These are phyloP conservation scores for Herminia tarsipennalis DNA, from an alignment of 2,888 invertebrate genomes.

Conservation along the genomic window DNA sequence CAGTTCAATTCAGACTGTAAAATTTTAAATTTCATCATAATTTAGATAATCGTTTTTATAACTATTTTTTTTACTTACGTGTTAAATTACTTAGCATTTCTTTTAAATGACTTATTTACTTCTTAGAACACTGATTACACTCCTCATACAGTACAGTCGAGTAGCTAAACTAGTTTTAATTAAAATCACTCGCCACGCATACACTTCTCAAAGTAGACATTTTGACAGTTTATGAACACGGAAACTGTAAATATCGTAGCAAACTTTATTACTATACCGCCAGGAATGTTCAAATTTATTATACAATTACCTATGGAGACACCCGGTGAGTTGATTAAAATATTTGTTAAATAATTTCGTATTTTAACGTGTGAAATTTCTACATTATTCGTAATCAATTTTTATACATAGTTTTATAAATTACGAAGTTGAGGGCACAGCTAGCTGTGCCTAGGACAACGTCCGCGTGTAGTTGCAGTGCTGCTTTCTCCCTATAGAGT, in stretches of 20 bases:
- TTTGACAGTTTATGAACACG: conserved; percentile 8
- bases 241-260: conserved; percentile 7
- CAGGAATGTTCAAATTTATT: neutral
- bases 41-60: neutral
- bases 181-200: conserved; percentile 13
- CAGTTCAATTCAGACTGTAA: neutral
- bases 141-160: conserved; percentile 1
- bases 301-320: neutral
- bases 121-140: neutral
- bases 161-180: conserved; percentile 7
- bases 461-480: no score
- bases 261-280: conserved; percentile 7
- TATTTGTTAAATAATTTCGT: no score
- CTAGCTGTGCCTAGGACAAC: no score
- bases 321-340: no score
- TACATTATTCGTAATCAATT: no score
- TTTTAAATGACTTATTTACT: neutral
- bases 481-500: no score
- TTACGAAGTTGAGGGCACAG: no score
- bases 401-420: no score
- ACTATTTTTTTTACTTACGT: neutral
- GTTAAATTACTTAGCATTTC: neutral
- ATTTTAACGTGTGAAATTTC: no score
- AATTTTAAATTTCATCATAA: neutral
- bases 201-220: conserved; percentile 6